phyloP scores from a whole-genome alignment of 30 jellyfish, hydroid and myxozoan species.

The Mastigias papua region DNA sequence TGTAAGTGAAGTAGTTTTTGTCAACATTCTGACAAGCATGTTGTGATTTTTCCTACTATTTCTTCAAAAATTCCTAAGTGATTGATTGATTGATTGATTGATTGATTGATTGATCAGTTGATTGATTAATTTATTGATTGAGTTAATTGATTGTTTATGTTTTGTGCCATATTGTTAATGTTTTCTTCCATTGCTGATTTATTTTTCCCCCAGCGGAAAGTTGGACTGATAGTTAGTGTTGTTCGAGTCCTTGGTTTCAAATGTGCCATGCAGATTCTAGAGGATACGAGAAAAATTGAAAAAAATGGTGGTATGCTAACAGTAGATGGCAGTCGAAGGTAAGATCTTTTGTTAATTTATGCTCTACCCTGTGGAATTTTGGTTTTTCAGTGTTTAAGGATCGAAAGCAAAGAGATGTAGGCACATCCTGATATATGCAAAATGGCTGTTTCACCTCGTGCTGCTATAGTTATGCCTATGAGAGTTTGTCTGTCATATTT shows the following conservation, averaged over 20 bases:
- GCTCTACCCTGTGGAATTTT: no score
- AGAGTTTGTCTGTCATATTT: no score
- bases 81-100: slow-evolving; percentile 8
- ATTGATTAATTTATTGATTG: neutral
- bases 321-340: slow-evolving; percentile 75
- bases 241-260: slow-evolving; percentile 85
- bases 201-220: slow-evolving; percentile 51
- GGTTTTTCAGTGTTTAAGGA: no score
- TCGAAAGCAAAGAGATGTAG: no score
- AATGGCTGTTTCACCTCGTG: no score
- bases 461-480: no score
- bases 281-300: slow-evolving; percentile 81
- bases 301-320: slow-evolving; percentile 83
- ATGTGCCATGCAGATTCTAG: slow-evolving; percentile 80
- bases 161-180: neutral
- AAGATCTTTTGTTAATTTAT: neutral
- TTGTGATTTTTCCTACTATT: no score
- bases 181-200: neutral
- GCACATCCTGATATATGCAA: no score
- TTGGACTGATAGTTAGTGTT: slow-evolving; percentile 73
- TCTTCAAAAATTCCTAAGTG: neutral
- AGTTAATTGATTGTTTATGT: neutral
- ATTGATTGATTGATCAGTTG: neutral
- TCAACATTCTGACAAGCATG: no score
- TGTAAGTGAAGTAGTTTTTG: no score